Evolutionary conservation across 1,140 invertebrate genomes (phyloP), one percentile per base, ranked within the genome.

Genomic region (Eurosta solidaginis): DNA sequence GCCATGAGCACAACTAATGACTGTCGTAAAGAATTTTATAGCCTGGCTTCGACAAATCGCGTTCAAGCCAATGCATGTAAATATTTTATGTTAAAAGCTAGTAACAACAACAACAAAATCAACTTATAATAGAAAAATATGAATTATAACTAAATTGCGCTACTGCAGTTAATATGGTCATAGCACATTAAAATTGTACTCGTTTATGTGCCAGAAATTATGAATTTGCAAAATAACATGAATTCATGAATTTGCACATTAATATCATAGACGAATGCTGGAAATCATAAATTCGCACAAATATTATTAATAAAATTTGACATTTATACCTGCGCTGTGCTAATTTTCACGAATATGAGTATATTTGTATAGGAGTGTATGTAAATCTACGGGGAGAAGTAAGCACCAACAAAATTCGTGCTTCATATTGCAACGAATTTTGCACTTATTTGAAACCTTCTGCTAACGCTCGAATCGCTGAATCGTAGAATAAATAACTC

Each of bases 201-300:
- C 33, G 36, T 36, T 36, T n/a, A 40, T 40, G 59, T 40, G n/a
- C 59, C 59, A 52, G 22, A 68, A 68, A 33, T 25, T 25, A 52
- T 52, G 49, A 20, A 52, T n/a, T n/a, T 22, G 52, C 25, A 54
- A 3, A 12, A n/a, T 29, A 3, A 22, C n/a, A 20, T 2, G 22
- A 17, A 40, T 33, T 20, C 36, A 68, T 29, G 22, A 29, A 40
- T 17, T 68, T 14, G 33, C 59, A 20, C 59, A 68, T 40, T 68
- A 68, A 68, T 40, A 6, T 33, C 59, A 20, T n/a, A 40, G 59
- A 68, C 40, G 40, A 68, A 68, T 33, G 33, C 40, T 68, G 59
- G 12, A 40, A n/a, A 68, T 68, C 59, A 68, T 68, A 68, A 68
- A 68, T 68, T 68, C 33, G 59, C 59, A 40, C 59, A 68, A 68